phyloP scores from a whole-genome alignment of 2,113 vertebrate genomes.

The Neodontobutis hainanensis region DNA sequence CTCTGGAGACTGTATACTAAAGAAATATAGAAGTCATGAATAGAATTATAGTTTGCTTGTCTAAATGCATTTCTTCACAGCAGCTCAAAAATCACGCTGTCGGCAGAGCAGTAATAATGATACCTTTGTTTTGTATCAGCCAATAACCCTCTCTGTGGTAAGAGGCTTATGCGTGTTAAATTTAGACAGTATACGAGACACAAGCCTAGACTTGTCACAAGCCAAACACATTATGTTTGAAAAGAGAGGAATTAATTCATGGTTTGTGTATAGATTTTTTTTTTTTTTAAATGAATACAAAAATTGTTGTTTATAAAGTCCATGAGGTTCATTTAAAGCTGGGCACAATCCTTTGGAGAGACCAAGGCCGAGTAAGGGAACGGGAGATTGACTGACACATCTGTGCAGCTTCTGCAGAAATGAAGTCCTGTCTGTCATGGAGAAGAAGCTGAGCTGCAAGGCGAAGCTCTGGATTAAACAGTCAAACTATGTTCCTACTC shows the following conservation, averaged over 20 bases:
- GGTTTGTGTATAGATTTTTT: conserved; percentile 11
- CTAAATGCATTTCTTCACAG: conserved; percentile 56
- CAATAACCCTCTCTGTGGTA: conserved; percentile 56
- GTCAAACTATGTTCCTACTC: too few relatives aligned
- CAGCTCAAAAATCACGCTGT: conserved; percentile 55
- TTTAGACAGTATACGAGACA: conserved; percentile 54
- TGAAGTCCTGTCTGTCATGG: too few relatives aligned
- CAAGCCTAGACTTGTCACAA: conserved; percentile 52
- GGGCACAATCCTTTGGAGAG: too few relatives aligned
- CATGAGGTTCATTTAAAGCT: too few relatives aligned
- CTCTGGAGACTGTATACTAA: conserved; percentile 57
- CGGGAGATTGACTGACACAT: too few relatives aligned
- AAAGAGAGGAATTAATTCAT: conserved; percentile 19
- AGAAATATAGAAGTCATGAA: conserved; percentile 65
- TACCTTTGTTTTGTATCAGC: conserved; percentile 60
- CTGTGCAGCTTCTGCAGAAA: too few relatives aligned
- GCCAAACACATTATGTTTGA: conserved; percentile 23
- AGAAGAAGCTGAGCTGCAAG: too few relatives aligned
- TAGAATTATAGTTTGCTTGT: conserved; percentile 70
- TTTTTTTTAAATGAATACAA: conserved; percentile 23
- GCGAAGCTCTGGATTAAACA: too few relatives aligned
- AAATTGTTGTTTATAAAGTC: background rate
- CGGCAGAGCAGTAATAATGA: conserved; percentile 45
- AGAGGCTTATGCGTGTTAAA: conserved; percentile 67
- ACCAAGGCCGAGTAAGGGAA: too few relatives aligned